Evolutionary conservation across 2,113 vertebrate species (phyloP).

Genomic region (Mormyrus iriodes): DNA sequence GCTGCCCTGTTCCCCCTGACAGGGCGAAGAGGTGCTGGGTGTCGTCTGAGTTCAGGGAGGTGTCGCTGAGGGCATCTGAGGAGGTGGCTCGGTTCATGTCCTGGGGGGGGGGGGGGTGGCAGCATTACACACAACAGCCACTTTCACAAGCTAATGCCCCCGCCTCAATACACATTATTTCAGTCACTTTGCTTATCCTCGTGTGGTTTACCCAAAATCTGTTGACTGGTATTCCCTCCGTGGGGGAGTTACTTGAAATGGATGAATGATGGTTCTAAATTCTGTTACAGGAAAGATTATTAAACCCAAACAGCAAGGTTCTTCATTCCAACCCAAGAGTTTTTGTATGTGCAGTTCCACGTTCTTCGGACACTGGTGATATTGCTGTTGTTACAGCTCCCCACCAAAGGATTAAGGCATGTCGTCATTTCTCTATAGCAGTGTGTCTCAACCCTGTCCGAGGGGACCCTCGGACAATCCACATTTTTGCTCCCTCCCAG

Average conservation of each 20-base stretch:
- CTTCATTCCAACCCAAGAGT: background rate
- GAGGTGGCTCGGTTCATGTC: slow-evolving; percentile 56
- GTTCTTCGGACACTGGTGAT: background rate
- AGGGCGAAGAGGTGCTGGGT: slow-evolving; percentile 27
- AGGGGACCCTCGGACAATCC: too few relatives aligned
- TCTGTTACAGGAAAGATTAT: background rate
- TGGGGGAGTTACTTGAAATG: background rate
- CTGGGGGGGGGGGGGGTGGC: slow-evolving; percentile 32
- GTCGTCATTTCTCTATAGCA: background rate
- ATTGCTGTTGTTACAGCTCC: background rate
- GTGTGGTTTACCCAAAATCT: background rate
- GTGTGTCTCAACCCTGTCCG: background rate
- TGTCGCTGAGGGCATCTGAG: slow-evolving; percentile 51
- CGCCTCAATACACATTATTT: background rate
- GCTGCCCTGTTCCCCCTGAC: slow-evolving; percentile 33
- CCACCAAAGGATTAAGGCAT: background rate
- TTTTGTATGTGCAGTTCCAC: background rate
- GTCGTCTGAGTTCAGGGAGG: slow-evolving; percentile 27
- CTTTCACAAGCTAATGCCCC: background rate
- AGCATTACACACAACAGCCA: background rate
- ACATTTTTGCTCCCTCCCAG: background rate
- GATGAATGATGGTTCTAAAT: background rate
- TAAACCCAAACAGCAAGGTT: background rate
- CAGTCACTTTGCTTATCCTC: background rate
- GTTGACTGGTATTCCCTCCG: background rate